Conservation (phyloP, 2,113 vertebrate genomes). For the Tenebrosternarchus preto region DNA sequence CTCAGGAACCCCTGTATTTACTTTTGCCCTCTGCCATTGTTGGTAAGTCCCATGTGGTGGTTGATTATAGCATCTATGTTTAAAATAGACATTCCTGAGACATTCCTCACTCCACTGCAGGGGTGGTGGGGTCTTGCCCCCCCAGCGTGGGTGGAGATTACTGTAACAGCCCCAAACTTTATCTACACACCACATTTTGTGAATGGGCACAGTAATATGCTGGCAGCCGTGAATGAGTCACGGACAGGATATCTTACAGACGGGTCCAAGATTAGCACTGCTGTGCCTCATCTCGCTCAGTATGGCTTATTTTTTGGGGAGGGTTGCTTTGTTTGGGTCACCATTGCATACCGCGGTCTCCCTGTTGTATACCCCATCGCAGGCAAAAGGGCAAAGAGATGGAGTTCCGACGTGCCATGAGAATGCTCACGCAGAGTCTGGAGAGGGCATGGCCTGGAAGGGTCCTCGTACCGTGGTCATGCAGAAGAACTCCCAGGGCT, state of each 20-base stretch:
- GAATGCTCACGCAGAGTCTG: constrained; percentile 66
- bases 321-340: background rate
- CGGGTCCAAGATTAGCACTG: background rate
- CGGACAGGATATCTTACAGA: constrained; percentile 13
- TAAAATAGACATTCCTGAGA: constrained; percentile 63
- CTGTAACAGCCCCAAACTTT: constrained; percentile 11
- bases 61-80: constrained; percentile 58
- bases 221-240: background rate
- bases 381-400: constrained; percentile 80
- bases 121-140: constrained; percentile 14
- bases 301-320: too few species aligned
- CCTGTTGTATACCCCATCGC: constrained; percentile 12
- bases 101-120: constrained; percentile 58
- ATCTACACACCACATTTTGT: background rate
- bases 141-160: background rate
- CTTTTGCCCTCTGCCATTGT: constrained; percentile 66
- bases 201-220: background rate
- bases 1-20: constrained; percentile 45
- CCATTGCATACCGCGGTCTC: constrained; percentile 11
- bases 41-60: constrained; percentile 54
- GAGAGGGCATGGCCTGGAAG: constrained; percentile 76
- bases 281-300: too few species aligned
- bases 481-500: constrained; percentile 86
- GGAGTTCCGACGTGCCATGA: constrained; percentile 74
- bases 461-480: constrained; percentile 82